These are phyloP conservation scores for Pangasius larnaudii DNA, from an alignment of 2,797 vertebrate genomes.

Conservation along the genomic window DNA sequence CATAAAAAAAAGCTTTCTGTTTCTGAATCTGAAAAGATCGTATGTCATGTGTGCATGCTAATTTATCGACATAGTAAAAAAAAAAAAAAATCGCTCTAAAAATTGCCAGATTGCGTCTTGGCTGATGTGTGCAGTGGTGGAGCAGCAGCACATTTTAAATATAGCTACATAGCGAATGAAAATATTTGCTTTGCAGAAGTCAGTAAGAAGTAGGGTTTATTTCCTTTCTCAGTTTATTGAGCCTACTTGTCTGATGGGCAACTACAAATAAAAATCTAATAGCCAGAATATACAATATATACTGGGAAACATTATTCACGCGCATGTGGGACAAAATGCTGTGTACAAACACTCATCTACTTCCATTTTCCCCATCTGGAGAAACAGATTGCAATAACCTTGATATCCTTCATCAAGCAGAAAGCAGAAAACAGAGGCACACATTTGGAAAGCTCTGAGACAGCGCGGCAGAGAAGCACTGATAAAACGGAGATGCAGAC, in stretches of 20 bases:
- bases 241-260: fast-evolving
- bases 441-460: not conserved
- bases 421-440: not conserved
- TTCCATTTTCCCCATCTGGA: not conserved
- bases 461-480: not conserved
- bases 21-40: not conserved
- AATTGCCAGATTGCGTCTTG: not conserved
- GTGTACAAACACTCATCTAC: not conserved
- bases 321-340: not conserved
- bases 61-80: not conserved
- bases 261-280: not conserved
- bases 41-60: not conserved
- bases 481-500: not conserved
- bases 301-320: not conserved
- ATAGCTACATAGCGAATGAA: no score
- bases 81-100: not conserved
- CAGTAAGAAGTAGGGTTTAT: not conserved
- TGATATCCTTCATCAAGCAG: not conserved
- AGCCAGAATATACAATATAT: not conserved
- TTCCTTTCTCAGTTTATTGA: not conserved
- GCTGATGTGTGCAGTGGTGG: not conserved
- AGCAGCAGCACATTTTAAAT: not conserved
- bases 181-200: not conserved
- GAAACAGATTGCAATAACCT: not conserved
- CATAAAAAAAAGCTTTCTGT: not conserved